Conservation (phyloP, 1,140 invertebrate species). For the Drosophila guanche region DNA sequence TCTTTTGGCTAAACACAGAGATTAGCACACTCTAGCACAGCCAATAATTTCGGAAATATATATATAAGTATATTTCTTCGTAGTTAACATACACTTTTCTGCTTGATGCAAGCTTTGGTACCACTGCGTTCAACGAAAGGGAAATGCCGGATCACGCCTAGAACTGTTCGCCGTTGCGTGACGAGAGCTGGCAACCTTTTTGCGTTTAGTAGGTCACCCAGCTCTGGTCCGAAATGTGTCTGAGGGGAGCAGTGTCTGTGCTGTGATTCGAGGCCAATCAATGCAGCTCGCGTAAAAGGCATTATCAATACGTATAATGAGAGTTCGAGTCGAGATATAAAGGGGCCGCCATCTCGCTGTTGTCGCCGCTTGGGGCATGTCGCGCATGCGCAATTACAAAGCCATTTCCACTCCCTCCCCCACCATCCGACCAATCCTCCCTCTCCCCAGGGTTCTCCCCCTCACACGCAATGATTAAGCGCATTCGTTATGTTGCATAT, state of each 20-base stretch:
- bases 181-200: slow-evolving; percentile 50
- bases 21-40: slow-evolving; percentile 57
- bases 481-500: slow-evolving; percentile 67
- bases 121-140: slow-evolving; percentile 52
- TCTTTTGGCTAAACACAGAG: slow-evolving; percentile 36
- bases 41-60: slow-evolving; percentile 23
- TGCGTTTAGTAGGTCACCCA: slow-evolving; percentile 45
- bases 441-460: slow-evolving; percentile 9
- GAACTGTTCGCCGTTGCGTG: slow-evolving; percentile 66
- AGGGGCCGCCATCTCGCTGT: slow-evolving; percentile 52
- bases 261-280: slow-evolving; percentile 51
- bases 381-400: slow-evolving; percentile 76
- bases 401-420: slow-evolving; percentile 37
- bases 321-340: slow-evolving; percentile 42
- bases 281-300: slow-evolving; percentile 58
- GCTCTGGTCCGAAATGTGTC: slow-evolving; percentile 11
- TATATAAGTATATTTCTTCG: not conserved
- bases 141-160: slow-evolving; percentile 74
- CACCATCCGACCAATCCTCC: not conserved
- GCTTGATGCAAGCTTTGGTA: not conserved
- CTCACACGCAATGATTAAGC: slow-evolving; percentile 64
- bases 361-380: slow-evolving; percentile 59
- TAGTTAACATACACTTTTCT: slow-evolving; percentile 3
- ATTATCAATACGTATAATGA: slow-evolving; percentile 57
- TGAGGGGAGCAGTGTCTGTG: slow-evolving; percentile 3